Base-by-base conservation (phyloP, 2,113 vertebrate species). In the Myocastor coypus region DNA sequence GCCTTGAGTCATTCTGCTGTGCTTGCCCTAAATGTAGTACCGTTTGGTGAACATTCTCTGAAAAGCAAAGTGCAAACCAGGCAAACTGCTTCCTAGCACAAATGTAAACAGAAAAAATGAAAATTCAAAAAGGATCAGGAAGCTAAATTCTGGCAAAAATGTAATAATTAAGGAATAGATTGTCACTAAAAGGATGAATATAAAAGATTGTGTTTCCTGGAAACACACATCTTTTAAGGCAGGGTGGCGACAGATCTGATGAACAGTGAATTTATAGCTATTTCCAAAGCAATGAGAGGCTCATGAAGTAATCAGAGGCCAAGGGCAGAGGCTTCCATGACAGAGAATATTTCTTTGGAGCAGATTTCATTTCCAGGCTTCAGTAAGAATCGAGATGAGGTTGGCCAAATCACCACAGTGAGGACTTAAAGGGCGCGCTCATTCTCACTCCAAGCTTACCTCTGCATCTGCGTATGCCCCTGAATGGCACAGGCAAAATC, bases 381-480 rank as follows among this genome's bases (percentile, higher is more conserved):
- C 42, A 30, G 55, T 30, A 59, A 66, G 42, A 88, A 94, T 61
- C 69, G 73, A 26, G 5, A 82, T 40, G 66, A 89, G 61, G 30
- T 95, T 66, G 55, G 80, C 52, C 28, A 66, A 83, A 34, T 40
- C 73, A 50, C 90, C 19, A 57, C 83, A 88, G 78, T 83, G 78
- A 75, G 73, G 66, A 66, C 71, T 88, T 89, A 83, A 40, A 94
- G 16, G 85, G 52, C 46, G n/a, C n/a, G n/a, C 90, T 93, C 73
- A 40, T 66, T 89, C 94, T 91, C 63, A 52, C 34, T 83, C 80
- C 24, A n/a, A 40, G 30, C 46, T 94, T 80, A 64, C 40, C 83
- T 63, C 11, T 80, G 68, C 46, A 71, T 28, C 40, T 88, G 19
- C 71, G 64, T 20, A 64, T 37, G 83, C 14, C 63, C 75, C 40